Conservation (phyloP, 2,888 invertebrate genomes). For the Tipula helvola region DNA sequence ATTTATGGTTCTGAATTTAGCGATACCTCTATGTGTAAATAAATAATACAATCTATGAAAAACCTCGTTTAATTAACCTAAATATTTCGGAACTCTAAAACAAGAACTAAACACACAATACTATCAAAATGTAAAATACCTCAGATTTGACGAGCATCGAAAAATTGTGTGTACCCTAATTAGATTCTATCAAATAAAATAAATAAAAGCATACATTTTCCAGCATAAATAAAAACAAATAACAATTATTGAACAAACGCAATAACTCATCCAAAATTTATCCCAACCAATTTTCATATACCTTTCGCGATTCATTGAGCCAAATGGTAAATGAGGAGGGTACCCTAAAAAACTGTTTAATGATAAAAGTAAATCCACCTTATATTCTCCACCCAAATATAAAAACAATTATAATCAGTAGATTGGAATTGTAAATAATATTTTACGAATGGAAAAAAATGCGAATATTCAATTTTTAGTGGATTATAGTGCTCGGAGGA, state of each 20-base stretch:
- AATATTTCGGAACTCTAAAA: too few species aligned
- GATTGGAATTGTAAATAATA: conserved; percentile 7
- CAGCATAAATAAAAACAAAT: neutral
- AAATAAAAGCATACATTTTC: neutral
- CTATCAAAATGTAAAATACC: neutral
- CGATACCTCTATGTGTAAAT: too few species aligned
- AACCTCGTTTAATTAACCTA: too few species aligned
- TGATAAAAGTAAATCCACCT: neutral
- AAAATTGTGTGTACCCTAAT: neutral
- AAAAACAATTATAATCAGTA: neutral
- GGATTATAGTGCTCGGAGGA: neutral
- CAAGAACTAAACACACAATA: neutral
- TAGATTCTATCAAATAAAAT: neutral
- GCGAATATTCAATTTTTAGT: neutral
- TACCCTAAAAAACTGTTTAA: neutral
- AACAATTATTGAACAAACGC: neutral
- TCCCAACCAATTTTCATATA: neutral
- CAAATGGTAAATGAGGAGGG: neutral
- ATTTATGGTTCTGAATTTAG: too few species aligned
- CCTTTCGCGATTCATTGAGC: neutral
- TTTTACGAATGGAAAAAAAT: neutral
- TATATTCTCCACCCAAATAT: neutral
- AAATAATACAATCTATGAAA: too few species aligned
- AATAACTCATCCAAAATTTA: neutral
- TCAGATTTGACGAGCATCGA: too few species aligned